Evolutionary conservation across 2,888 invertebrate species (phyloP).

Genomic region (Clostera curtula): DNA sequence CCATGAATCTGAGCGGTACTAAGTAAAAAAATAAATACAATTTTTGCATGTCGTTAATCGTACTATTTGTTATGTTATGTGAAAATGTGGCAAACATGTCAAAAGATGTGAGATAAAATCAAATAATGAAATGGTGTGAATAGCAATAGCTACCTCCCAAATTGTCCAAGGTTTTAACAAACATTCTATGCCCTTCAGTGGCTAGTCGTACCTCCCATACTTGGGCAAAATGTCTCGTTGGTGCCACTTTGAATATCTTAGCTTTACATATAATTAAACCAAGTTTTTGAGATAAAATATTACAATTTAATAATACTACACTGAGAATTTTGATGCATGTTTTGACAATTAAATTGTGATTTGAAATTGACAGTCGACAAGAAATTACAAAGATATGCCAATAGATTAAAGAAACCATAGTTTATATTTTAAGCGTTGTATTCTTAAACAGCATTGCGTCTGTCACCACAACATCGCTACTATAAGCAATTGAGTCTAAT

Average conservation of each 20-base stretch:
- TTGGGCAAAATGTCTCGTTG: slow-evolving; percentile 33
- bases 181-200: slow-evolving; percentile 52
- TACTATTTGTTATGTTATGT: too few relatives aligned
- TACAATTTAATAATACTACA: not conserved
- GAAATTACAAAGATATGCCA: not conserved
- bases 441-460: too few relatives aligned
- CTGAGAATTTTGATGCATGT: slow-evolving; percentile 9
- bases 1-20: too few relatives aligned
- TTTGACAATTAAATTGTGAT: slow-evolving; percentile 1
- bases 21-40: too few relatives aligned
- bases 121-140: slow-evolving; percentile 3
- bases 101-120: too few relatives aligned
- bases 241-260: slow-evolving; percentile 48
- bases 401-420: not conserved
- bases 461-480: too few relatives aligned
- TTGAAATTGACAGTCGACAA: not conserved
- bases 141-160: slow-evolving; percentile 41
- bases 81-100: too few relatives aligned
- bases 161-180: slow-evolving; percentile 50
- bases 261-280: slow-evolving; percentile 1
- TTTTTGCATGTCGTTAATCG: too few relatives aligned
- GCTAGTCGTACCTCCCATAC: slow-evolving; percentile 54
- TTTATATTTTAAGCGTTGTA: too few relatives aligned
- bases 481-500: too few relatives aligned
- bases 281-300: not conserved